Conservation (phyloP, 1,140 invertebrate species). For the Geopemphigus sp. region DNA sequence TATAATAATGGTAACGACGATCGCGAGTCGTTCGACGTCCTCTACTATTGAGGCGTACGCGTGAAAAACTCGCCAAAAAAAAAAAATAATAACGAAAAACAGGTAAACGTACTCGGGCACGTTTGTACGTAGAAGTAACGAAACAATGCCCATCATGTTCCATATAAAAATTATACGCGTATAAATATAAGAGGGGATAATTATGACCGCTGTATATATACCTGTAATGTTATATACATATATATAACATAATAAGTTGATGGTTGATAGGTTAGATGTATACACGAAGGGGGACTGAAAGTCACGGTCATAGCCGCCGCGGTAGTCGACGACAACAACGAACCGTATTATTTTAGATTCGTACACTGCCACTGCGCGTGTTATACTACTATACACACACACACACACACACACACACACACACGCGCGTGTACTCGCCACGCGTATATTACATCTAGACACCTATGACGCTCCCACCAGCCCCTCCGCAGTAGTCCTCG, state of each 20-base stretch:
- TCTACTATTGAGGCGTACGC: neutral
- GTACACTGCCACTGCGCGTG: too few species aligned
- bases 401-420: too few species aligned
- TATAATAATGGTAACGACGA: neutral
- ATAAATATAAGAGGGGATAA: neutral
- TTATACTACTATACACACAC: too few species aligned
- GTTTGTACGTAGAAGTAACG: neutral
- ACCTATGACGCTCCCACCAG: neutral
- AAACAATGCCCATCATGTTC: constrained; percentile 26
- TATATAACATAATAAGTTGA: neutral
- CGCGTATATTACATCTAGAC: neutral
- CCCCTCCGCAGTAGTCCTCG: neutral
- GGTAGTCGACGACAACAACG: too few species aligned
- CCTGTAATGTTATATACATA: neutral
- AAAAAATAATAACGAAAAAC: neutral
- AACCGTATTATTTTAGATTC: constrained; percentile 14
- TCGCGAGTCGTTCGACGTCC: neutral
- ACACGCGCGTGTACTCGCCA: too few species aligned
- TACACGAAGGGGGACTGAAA: neutral
- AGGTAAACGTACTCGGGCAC: constrained; percentile 2
- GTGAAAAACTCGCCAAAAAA: constrained; percentile 14
- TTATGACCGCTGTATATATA: neutral
- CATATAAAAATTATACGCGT: too few species aligned
- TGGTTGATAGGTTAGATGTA: constrained; percentile 21
- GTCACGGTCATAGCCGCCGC: constrained; percentile 37